Percentiles rank a stretch among this genome's conserved stretches.
These are phyloP conservation scores for Saccostrea cuccullata DNA, from an alignment of 1,140 invertebrate genomes.

Conservation along the genomic window DNA sequence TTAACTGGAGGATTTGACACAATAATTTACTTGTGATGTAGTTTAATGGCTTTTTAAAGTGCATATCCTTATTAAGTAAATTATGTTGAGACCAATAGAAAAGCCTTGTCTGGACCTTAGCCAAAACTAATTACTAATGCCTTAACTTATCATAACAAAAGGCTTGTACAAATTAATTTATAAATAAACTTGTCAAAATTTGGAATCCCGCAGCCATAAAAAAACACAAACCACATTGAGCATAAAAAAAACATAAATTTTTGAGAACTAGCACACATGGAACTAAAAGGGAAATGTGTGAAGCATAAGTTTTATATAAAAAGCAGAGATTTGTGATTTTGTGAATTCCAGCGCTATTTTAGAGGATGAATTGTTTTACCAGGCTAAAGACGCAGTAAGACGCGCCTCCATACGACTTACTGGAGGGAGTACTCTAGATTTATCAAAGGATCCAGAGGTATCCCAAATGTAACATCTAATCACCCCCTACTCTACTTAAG, in stretches of 20 bases:
- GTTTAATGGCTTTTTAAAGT: slow-evolving; percentile 24
- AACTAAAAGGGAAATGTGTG: not conserved
- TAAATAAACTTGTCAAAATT: slow-evolving; percentile 29
- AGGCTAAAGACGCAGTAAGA: slow-evolving; percentile 9
- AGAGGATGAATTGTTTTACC: slow-evolving; percentile 20
- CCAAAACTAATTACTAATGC: slow-evolving; percentile 24
- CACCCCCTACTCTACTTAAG: slow-evolving; percentile 18
- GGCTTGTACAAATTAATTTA: slow-evolving; percentile 16
- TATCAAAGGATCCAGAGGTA: slow-evolving; percentile 32
- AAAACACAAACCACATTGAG: not conserved
- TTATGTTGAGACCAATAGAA: not conserved
- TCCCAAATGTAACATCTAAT: slow-evolving; percentile 25
- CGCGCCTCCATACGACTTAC: slow-evolving; percentile 3
- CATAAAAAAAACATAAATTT: not conserved
- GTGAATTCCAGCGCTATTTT: not conserved
- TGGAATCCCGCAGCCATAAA: not conserved
- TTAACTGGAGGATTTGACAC: not conserved
- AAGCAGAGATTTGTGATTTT: not conserved
- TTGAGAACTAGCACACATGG: not conserved
- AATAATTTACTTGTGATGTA: not conserved
- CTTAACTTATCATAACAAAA: not conserved
- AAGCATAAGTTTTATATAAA: not conserved
- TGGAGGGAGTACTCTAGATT: slow-evolving; percentile 27
- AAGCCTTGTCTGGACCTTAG: not conserved
- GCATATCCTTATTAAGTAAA: slow-evolving; percentile 5